Evolutionary conservation across 2,888 invertebrate genomes (phyloP).

Genomic region (Augochlorella aurata): DNA sequence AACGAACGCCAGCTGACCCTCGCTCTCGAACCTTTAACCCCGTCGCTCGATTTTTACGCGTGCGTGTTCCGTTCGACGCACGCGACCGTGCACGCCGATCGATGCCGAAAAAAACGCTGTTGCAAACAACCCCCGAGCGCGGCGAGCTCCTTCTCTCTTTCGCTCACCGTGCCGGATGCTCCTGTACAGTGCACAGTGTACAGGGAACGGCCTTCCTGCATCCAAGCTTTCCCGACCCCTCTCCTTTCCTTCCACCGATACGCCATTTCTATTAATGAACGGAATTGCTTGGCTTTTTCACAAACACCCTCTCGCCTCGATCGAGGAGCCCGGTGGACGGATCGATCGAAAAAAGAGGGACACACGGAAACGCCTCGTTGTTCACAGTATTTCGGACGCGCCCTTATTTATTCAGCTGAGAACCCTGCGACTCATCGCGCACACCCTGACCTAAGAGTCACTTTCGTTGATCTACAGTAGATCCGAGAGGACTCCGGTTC

Average conservation of each 20-base stretch:
- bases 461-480: neutral
- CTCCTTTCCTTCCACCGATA: conserved; percentile 33
- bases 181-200: neutral
- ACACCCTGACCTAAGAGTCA: neutral
- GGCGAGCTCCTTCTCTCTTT: neutral
- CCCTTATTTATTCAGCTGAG: conserved; percentile 45
- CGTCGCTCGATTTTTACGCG: conserved; percentile 52
- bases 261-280: conserved; percentile 72
- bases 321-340: neutral
- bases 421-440: neutral
- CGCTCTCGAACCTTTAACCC: conserved; percentile 25
- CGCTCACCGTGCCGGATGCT: neutral
- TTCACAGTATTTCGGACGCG: conserved; percentile 32
- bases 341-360: conserved; percentile 46
- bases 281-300: conserved; percentile 58
- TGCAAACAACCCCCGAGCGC: conserved; percentile 29
- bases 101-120: conserved; percentile 56
- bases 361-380: conserved; percentile 33
- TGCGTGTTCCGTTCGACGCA: conserved; percentile 59
- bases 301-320: conserved; percentile 41
- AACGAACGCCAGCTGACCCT: conserved; percentile 51
- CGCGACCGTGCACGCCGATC: conserved; percentile 53
- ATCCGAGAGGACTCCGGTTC: neutral
- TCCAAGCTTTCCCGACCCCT: conserved; percentile 6
- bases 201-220: neutral